Conservation (phyloP, 2,797 vertebrate genomes). For the Sebastes kiyomatsui region DNA sequence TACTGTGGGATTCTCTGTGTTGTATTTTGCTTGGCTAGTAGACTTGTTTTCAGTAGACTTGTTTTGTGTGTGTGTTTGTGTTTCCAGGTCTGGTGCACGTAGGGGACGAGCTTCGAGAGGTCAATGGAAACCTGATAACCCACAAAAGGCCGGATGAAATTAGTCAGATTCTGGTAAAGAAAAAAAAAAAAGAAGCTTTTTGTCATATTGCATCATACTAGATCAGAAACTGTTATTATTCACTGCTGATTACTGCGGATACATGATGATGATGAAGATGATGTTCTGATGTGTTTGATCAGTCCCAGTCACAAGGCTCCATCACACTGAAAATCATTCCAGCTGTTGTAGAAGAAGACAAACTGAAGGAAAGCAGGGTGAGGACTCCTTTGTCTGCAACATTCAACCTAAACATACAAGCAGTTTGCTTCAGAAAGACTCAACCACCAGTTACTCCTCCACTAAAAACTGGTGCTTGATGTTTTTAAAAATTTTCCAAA, state of each 20-base stretch:
- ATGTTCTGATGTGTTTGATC: conserved; percentile 34
- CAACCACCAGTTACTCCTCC: no score
- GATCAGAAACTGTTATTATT: background rate
- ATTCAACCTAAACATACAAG: background rate
- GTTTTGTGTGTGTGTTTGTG: conserved; percentile 5
- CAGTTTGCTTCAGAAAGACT: background rate
- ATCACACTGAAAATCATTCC: conserved; percentile 97
- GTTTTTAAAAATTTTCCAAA: background rate
- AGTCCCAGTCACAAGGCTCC: conserved; percentile 95
- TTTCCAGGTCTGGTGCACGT: conserved; percentile 92
- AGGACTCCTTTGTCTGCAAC: background rate
- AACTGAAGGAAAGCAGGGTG: conserved; percentile 92
- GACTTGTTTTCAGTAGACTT: background rate
- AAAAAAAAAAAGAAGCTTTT: background rate
- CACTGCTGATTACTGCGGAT: background rate
- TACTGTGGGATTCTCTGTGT: background rate
- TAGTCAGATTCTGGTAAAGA: conserved; percentile 91
- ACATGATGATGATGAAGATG: background rate
- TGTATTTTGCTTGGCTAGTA: background rate
- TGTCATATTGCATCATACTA: background rate
- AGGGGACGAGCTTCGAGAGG: conserved; percentile 94
- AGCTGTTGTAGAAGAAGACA: conserved; percentile 91
- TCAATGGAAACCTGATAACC: conserved; percentile 91
- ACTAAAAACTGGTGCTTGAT: background rate
- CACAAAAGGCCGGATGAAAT: conserved; percentile 95